Base-by-base conservation (phyloP, 2,797 vertebrate species). In the Notamacropus eugenii region DNA sequence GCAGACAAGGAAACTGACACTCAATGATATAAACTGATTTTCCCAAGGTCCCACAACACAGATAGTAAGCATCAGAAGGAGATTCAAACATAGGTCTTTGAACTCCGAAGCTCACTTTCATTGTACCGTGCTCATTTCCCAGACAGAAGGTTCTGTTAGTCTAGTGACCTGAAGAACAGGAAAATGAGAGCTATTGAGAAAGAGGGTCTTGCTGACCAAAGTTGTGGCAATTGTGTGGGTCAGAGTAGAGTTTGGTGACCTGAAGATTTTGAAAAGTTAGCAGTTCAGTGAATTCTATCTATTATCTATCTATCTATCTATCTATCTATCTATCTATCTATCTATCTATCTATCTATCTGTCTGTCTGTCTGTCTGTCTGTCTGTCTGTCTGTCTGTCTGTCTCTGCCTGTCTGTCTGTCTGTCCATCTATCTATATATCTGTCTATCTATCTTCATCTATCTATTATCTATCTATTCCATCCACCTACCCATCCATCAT, bases 191-290 rank as follows among this genome's bases (percentile, higher is more conserved):
- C 14, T 40, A 56, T 0, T 1, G 2, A 91, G 31, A 92, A 54
- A 22, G 29, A 92, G 55, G 27, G 4, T 12, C 54, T 94, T 97
- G 59, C 59, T 67, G 9, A 93, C 56, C 54, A 58, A 96, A 96
- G 50, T 34, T 92, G 55, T 95, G 28, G 40, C 55, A 92, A n/a
- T 91, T 22, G 19, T 34, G 28, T 55, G 57, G 95, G 13, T 46
- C 90, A 93, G 92, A 31, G 27, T 95, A 40, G 40, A 93, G 95
- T 95, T 92, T 92, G 54, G 40, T 90, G 40, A 55, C 82, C 90
- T 92, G 22, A 2, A 5, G 57, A 82, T 56, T 93, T 97, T 59
- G 95, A 40, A 90, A 96, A 96, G 34, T 22, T 91, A 93, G 29
- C n/a, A 24, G 56, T 93, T 8, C 67, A 82, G 8, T 40, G 40